Conservation (phyloP, 2,797 vertebrate species). For the Acanthurus tractus region DNA sequence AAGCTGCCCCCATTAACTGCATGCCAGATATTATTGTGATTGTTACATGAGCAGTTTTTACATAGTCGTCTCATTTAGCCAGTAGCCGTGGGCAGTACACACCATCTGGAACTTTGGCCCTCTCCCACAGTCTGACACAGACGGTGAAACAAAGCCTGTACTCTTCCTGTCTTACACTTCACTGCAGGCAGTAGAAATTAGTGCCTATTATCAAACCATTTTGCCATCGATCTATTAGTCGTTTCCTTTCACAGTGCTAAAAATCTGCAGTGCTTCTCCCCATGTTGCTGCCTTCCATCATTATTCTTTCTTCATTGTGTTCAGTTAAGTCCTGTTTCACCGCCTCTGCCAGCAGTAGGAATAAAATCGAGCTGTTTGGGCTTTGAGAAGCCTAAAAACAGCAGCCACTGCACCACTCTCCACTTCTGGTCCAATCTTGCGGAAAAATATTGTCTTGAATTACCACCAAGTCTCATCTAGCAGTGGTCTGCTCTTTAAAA, state of each 20-base stretch:
- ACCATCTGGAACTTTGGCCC: constrained; percentile 78
- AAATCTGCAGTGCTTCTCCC: background rate
- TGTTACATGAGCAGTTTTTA: constrained; percentile 74
- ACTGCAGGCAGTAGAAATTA: constrained; percentile 25
- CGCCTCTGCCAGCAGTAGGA: constrained; percentile 38
- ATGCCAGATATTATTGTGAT: constrained; percentile 60
- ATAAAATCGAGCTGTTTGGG: constrained; percentile 35
- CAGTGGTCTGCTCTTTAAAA: constrained; percentile 34
- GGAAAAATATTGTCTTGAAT: constrained; percentile 53
- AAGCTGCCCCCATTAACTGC: constrained; percentile 40
- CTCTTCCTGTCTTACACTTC: constrained; percentile 44
- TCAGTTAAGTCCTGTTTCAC: constrained; percentile 38
- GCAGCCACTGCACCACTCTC: constrained; percentile 40
- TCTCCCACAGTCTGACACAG: constrained; percentile 63
- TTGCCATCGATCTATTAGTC: constrained; percentile 2
- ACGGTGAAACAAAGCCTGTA: constrained; percentile 49
- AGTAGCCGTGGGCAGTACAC: constrained; percentile 69
- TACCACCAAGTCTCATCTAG: constrained; percentile 42
- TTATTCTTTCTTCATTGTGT: constrained; percentile 36
- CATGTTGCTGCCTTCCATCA: background rate
- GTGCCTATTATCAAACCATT: constrained; percentile 20
- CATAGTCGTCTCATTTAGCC: constrained; percentile 69
- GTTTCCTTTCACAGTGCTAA: background rate
- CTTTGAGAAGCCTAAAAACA: constrained; percentile 48
- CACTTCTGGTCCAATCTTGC: constrained; percentile 45